Base-by-base conservation (phyloP, 2,888 invertebrate genomes). In the Disparrhopalites patrizii region DNA sequence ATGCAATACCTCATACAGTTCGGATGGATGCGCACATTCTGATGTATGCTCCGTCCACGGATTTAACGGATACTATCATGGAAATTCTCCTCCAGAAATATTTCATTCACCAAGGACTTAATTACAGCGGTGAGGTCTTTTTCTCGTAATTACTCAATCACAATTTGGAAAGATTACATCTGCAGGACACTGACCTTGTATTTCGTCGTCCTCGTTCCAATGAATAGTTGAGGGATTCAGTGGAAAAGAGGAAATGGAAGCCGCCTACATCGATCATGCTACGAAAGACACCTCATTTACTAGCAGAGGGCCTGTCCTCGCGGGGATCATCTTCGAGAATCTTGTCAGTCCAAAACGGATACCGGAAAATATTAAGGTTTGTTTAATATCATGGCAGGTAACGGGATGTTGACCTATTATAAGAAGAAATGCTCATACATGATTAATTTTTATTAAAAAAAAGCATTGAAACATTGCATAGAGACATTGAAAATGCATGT, bases 301-400 rank as follows among this genome's bases (percentile, higher is more conserved):
- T 4, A 28, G 20, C 3, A 31, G 23, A 5, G 90, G 90, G 2
- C 57, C 57, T 1, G 43, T 58, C 1, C 25, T 58, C 10, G 57
- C 43, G 13, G 57, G 57, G 23, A 40, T 58, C 1, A 13, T 43
- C 30, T 58, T 58, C 28, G 43, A 58, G 3, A 40, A 58, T 28
- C 10, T 52, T 2, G 25, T 25, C n/a, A 27, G 40, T 5, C 8
- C 54, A 10, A 47, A 47, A n/a, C 15, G n/a, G 20, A 2, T 31
- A 25, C 54, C 54, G 1, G 7, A 10, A 55, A 25, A 56, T 25
- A 56, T 56, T 38, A 38, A 56, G 10, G 54, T 55, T 18, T 4
- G 43, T 43, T 13, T 7, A 4, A 43, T 36, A 10, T 8, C 8
- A 36, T 8, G 36, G 15, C 10, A 13, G 36, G 36, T 36, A 10